Evolutionary conservation across 1,140 invertebrate species (phyloP).

Genomic region (Steinernema feltiae): DNA sequence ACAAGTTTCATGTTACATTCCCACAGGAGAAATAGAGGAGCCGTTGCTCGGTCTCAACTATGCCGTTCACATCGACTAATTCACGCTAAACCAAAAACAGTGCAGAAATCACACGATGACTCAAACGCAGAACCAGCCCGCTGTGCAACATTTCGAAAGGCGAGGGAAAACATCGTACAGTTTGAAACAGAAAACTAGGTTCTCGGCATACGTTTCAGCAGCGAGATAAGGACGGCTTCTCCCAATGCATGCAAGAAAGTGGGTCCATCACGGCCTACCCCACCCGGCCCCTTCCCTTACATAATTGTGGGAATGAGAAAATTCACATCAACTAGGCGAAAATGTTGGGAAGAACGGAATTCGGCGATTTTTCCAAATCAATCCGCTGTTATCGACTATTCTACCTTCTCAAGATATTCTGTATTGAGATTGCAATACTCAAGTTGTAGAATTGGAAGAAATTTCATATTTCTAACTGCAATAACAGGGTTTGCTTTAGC

Average conservation of each 20-base stretch:
- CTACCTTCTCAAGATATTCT: no score
- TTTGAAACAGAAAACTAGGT: not conserved
- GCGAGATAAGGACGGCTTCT: not conserved
- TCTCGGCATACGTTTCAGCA: not conserved
- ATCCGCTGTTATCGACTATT: no score
- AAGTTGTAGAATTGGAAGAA: no score
- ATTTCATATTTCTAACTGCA: no score
- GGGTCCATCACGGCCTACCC: not conserved
- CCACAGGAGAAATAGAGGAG: not conserved
- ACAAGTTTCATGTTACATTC: not conserved
- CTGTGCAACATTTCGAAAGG: not conserved
- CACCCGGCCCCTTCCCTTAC: not conserved
- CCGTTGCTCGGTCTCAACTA: not conserved
- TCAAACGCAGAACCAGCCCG: not conserved
- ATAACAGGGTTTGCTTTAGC: no score
- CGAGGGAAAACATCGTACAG: not conserved
- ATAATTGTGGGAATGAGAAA: slow-evolving; percentile 13
- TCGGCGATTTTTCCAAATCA: no score
- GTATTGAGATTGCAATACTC: no score
- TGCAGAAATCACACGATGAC: slow-evolving; percentile 11
- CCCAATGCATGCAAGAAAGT: not conserved
- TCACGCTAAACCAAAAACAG: slow-evolving; percentile 5
- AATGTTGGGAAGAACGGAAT: no score
- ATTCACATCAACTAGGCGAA: not conserved
- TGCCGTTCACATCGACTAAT: not conserved